Conservation (phyloP, 2,797 vertebrate genomes). For the Siniperca obscura region DNA sequence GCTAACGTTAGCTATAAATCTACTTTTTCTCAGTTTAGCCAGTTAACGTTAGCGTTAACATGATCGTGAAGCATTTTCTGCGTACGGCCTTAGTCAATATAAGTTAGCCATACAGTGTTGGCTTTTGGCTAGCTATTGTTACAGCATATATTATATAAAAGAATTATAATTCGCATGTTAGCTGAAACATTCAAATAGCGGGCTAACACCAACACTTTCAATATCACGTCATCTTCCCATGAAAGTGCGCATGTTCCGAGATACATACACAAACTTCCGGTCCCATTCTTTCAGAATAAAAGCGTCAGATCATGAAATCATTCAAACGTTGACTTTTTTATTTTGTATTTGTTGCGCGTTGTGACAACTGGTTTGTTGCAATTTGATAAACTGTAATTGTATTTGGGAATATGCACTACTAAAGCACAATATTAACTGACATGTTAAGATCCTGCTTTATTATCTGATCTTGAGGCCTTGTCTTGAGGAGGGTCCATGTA, state of each 20-base stretch:
- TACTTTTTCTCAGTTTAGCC: too few relatives aligned
- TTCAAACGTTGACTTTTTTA: not conserved
- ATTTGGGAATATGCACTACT: not conserved
- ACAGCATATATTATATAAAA: not conserved
- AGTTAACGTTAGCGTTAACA: not conserved
- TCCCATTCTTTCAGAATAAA: constrained; percentile 30
- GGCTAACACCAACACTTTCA: not conserved
- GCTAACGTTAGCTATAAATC: not conserved
- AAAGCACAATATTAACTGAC: not conserved
- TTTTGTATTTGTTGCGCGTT: too few relatives aligned
- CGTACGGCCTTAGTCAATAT: not conserved
- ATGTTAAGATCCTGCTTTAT: not conserved
- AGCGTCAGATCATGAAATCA: not conserved
- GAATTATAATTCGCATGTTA: too few relatives aligned
- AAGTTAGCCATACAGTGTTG: not conserved
- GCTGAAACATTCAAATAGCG: not conserved
- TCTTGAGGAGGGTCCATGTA: not conserved
- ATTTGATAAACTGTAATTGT: not conserved
- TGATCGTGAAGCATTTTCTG: not conserved
- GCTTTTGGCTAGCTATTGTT: not conserved
- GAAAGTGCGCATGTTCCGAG: not conserved
- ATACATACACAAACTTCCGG: constrained; percentile 12
- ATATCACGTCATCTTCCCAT: not conserved
- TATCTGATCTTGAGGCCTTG: not conserved
- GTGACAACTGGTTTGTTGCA: not conserved